Conservation (phyloP, 2,113 vertebrate species). For the Bos taurus region ARS-UCD2.0 NC_037332.1:29753501-29754000, state of each 20-base stretch:
- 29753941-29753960: too few relatives aligned
- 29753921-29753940: too few relatives aligned
- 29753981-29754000: too few relatives aligned
- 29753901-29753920: too few relatives aligned
- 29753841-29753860: background rate
- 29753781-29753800: background rate
- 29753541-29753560: constrained; percentile 1
- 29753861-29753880: background rate
- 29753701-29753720: background rate
- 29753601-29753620: background rate
- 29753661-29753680: background rate
- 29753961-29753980: too few relatives aligned
- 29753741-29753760: constrained; percentile 1
- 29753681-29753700: background rate
- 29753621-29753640: background rate
- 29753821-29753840: background rate
- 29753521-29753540: background rate
- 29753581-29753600: background rate
- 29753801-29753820: background rate
- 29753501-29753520: constrained; percentile 1
- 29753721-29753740: background rate
- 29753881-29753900: background rate
- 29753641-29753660: background rate
- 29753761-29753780: background rate
- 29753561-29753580: background rate